Percentiles rank a stretch among this genome's conserved stretches.
These are phyloP conservation scores for Penaeus vannamei DNA, from an alignment of 1,140 invertebrate genomes.

Conservation along the genomic window DNA sequence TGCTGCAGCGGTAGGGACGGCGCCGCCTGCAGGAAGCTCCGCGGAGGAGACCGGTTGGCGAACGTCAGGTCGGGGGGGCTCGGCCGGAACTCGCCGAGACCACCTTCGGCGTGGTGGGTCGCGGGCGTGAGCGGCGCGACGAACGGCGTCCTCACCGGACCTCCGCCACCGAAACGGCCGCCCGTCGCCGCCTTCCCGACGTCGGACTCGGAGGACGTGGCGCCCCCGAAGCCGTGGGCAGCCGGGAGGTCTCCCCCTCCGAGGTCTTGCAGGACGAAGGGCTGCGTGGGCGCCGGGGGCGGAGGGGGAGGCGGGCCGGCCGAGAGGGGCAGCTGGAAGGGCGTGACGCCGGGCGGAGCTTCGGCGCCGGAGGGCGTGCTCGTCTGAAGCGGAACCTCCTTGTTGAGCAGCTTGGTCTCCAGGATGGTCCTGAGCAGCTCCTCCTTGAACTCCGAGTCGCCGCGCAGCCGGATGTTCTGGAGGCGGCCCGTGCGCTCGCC, in stretches of 20 bases:
- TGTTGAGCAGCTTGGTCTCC: background rate
- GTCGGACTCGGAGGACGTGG: background rate
- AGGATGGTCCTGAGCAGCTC: slow-evolving; percentile 20
- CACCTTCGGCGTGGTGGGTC: background rate
- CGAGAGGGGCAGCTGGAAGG: background rate
- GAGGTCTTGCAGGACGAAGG: background rate
- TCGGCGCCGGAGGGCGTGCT: background rate
- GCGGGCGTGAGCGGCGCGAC: background rate
- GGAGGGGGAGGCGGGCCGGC: background rate
- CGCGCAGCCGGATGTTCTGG: slow-evolving; percentile 3
- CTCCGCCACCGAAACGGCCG: background rate
- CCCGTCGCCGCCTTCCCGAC: background rate
- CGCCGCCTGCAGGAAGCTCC: too few species aligned
- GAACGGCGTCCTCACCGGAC: background rate
- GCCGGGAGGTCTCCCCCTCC: background rate
- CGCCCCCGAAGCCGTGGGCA: background rate
- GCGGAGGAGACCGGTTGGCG: background rate
- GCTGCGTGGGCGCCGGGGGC: background rate
- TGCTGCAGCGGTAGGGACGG: too few species aligned
- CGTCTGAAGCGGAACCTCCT: background rate
- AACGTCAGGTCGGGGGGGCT: slow-evolving; percentile 16
- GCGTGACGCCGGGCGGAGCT: background rate
- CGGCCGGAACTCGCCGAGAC: background rate
- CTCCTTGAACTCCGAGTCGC: slow-evolving; percentile 3
- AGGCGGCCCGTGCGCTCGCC: background rate